phyloP scores from a whole-genome alignment of 2,113 vertebrate genomes.

The Madoqua kirkii region DNA sequence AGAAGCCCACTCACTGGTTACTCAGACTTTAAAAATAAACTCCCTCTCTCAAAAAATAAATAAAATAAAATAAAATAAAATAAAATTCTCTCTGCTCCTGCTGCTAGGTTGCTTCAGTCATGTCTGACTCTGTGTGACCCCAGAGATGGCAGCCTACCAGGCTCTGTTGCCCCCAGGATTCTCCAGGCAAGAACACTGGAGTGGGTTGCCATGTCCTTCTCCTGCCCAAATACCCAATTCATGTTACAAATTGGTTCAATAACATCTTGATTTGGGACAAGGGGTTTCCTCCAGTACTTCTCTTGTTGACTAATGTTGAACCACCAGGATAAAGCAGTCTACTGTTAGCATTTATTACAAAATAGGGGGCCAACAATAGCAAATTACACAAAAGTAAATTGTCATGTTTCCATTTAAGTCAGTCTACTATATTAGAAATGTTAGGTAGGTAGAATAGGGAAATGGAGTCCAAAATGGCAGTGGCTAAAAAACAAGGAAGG shows the following conservation, averaged over 20 bases:
- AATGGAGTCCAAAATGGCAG: too few relatives aligned
- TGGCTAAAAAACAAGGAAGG: too few relatives aligned
- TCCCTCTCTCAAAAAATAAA: not conserved
- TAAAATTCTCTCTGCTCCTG: not conserved
- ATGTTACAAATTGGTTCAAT: not conserved
- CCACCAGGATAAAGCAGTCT: not conserved
- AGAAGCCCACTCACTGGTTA: not conserved
- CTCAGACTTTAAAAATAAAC: constrained; percentile 12
- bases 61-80: too few relatives aligned
- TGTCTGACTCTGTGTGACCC: too few relatives aligned
- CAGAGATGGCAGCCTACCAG: too few relatives aligned
- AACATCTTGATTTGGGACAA: not conserved
- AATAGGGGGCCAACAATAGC: not conserved
- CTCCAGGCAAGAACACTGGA: too few relatives aligned
- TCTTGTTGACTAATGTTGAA: not conserved
- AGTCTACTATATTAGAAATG: not conserved
- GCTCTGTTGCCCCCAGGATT: too few relatives aligned
- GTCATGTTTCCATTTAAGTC: not conserved
- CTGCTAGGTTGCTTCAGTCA: too few relatives aligned
- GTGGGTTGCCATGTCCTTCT: too few relatives aligned
- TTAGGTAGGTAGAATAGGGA: too few relatives aligned
- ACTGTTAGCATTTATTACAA: not conserved
- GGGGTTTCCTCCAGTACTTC: not conserved
- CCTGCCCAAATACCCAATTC: not conserved
- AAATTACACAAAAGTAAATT: not conserved